phyloP scores from a whole-genome alignment of 2,113 vertebrate species.

The Cyprinodon variegatus region DNA sequence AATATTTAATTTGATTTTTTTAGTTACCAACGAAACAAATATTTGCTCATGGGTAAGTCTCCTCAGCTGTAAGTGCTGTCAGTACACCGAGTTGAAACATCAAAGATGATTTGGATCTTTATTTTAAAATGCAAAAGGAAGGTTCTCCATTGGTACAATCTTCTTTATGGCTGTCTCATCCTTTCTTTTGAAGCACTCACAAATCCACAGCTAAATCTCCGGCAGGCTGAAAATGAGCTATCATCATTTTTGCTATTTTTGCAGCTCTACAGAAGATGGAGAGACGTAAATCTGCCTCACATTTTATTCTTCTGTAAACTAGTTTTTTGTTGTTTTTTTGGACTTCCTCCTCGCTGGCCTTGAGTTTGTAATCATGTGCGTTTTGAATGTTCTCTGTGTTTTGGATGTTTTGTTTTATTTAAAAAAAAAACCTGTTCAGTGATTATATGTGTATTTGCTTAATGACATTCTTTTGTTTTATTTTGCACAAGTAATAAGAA shows the following conservation, averaged over 20 bases:
- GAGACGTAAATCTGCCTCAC: not conserved
- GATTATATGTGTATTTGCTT: not conserved
- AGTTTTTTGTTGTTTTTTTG: not conserved
- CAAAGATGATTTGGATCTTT: slow-evolving; percentile 37
- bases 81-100: slow-evolving; percentile 9
- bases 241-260: slow-evolving; percentile 3
- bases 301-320: slow-evolving; percentile 4
- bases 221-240: not conserved
- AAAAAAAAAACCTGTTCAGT: not conserved
- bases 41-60: slow-evolving; percentile 5
- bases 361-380: not conserved
- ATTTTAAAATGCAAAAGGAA: slow-evolving; percentile 24
- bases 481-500: not conserved
- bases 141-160: slow-evolving; percentile 17
- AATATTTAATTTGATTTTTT: not conserved
- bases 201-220: slow-evolving; percentile 6
- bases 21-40: not conserved
- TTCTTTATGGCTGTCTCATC: slow-evolving; percentile 5
- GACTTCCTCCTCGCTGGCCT: not conserved
- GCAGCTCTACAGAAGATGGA: not conserved
- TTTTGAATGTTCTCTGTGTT: not conserved
- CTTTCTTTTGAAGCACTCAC: slow-evolving; percentile 13
- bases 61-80: not conserved
- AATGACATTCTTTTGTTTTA: slow-evolving; percentile 2
- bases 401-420: slow-evolving; percentile 8